A percentile compares a stretch with the other conserved stretches of the same genome.
These are phyloP conservation scores for Homalodisca vitripennis DNA, from an alignment of 1,140 invertebrate species.

Conservation along the genomic window DNA sequence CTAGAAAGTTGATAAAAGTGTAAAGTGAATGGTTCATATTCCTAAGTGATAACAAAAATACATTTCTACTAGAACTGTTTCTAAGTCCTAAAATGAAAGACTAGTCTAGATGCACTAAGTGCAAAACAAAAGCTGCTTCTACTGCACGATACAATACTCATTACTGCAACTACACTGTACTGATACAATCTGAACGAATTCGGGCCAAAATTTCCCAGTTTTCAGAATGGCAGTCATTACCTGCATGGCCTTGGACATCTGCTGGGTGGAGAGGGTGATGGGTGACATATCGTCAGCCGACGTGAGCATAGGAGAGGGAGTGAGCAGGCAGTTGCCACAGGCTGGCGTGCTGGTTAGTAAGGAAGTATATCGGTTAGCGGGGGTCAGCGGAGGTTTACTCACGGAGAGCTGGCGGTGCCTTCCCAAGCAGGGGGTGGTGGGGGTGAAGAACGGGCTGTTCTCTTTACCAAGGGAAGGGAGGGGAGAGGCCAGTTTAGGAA, in stretches of 20 bases:
- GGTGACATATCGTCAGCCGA: constrained; percentile 77
- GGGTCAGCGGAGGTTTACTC: constrained; percentile 18
- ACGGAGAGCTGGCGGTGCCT: constrained; percentile 26
- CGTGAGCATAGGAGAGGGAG: constrained; percentile 34
- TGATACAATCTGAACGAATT: no score
- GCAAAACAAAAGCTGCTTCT: no score
- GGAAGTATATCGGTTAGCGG: not conserved
- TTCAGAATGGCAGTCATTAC: no score
- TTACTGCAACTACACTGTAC: no score
- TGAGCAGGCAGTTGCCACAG: constrained; percentile 49
- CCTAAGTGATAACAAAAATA: no score
- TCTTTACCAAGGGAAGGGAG: not conserved
- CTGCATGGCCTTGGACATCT: constrained; percentile 84
- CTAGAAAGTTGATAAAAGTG: no score
- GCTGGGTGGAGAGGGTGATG: constrained; percentile 79
- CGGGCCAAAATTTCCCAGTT: no score
- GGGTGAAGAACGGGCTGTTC: constrained; percentile 4
- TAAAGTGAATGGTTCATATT: no score
- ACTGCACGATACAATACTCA: no score
- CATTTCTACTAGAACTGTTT: no score
- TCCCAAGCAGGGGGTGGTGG: constrained; percentile 13
- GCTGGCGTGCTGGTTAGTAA: constrained; percentile 57
- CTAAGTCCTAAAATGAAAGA: no score
- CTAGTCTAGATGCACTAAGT: no score
- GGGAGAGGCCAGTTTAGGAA: not conserved